Base-by-base conservation (phyloP, 2,888 invertebrate genomes). In the Phyllotreta cruciferae region DNA sequence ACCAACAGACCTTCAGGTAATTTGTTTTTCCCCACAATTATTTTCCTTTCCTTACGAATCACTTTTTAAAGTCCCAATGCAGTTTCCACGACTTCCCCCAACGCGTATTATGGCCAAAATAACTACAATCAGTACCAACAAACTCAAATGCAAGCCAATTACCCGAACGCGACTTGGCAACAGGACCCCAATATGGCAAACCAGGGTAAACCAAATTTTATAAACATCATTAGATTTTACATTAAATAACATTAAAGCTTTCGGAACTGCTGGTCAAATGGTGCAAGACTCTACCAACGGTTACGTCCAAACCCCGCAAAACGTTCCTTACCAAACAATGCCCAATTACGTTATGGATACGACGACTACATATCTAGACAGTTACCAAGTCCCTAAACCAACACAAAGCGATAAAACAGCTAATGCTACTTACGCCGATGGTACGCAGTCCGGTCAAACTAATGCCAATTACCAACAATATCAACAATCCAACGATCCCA, bases 21-120 rank as follows among this genome's bases (percentile, higher is more conserved):
- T 49, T 64, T 52, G 37, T 35, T 37, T 49, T 24, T 34, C 9
- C n/a, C 9, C 9, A 14, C 37, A 24, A 24, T 24, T 24, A 4
- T 24, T 4, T 4, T 1, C 24, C 24, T 24, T 24, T 24, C 13
- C 53, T 56, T 45, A 34, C 6, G 10, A 39, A 6, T 38, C 10
- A 5, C 7, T 24, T 35, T 44, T 10, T 10, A 44, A 10, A 62
- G 50, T 45, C 47, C 37, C 13, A 63, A 14, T 13, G 39, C 45
- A 44, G 44, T 60, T 37, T 54, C 56, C 42, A 38, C 34, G 63
- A 73, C 71, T 64, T 60, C 66, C 45, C 72, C 74, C n/a, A 71
- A 74, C 44, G 67, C 71, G 36, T 64, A 54, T 41, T 61, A 64
- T 24, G 62, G 56, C 24, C 9, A 14, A 55, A 47, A 47, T 47